Evolutionary conservation across 2,888 invertebrate genomes (phyloP).

Genomic region (Punctoribates punctum): DNA sequence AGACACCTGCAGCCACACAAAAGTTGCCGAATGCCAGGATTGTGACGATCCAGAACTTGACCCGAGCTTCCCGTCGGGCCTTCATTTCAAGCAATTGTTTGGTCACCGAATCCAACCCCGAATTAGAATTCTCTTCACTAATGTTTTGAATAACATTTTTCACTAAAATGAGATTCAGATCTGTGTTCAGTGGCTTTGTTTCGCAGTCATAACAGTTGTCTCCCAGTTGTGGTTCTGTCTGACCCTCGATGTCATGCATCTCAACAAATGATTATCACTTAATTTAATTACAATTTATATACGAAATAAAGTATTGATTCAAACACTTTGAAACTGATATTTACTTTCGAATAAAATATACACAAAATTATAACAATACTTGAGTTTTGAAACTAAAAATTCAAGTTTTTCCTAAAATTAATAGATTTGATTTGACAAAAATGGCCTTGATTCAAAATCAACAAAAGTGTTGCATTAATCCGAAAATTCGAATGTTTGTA

Average conservation of each 20-base stretch:
- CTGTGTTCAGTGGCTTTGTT: neutral
- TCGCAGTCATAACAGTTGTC: no score
- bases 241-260: neutral
- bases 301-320: no score
- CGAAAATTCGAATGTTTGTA: no score
- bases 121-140: neutral
- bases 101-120: neutral
- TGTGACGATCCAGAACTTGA: constrained; percentile 51
- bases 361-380: no score
- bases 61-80: neutral
- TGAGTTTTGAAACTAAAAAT: no score
- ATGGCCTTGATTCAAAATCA: no score
- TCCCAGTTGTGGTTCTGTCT: neutral
- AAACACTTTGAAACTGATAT: no score
- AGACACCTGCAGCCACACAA: constrained; percentile 77
- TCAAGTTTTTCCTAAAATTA: no score
- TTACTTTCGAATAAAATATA: no score
- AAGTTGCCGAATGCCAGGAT: constrained; percentile 77
- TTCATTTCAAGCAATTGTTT: neutral
- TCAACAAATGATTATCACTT: neutral
- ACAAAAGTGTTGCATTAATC: no score
- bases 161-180: neutral
- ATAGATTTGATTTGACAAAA: no score
- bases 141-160: neutral
- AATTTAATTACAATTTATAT: no score